These are phyloP conservation scores for Sesamia nonagrioides DNA, from an alignment of 1,140 invertebrate species.

Conservation along the genomic window DNA sequence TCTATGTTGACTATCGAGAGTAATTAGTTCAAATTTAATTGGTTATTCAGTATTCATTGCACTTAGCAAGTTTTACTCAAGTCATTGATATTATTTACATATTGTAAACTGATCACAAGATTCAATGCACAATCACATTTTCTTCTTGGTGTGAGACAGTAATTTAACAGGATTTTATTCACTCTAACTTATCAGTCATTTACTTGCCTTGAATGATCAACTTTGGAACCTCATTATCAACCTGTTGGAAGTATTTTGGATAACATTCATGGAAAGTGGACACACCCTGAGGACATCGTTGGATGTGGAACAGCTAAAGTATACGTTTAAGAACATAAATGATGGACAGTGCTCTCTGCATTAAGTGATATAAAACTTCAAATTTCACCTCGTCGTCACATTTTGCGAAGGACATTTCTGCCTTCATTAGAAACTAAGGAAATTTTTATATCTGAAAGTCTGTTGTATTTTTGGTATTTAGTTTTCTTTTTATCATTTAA, in stretches of 20 bases:
- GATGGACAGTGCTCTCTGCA: too few relatives aligned
- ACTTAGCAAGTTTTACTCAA: not conserved
- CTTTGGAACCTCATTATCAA: not conserved
- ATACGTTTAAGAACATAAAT: too few relatives aligned
- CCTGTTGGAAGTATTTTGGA: not conserved
- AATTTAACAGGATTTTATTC: not conserved
- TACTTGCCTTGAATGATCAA: not conserved
- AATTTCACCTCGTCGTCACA: too few relatives aligned
- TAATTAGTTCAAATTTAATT: constrained; percentile 11
- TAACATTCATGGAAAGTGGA: not conserved
- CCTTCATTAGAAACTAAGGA: too few relatives aligned
- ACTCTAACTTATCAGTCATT: not conserved
- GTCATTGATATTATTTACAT: not conserved
- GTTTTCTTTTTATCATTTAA: too few relatives aligned
- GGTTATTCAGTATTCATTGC: constrained; percentile 31
- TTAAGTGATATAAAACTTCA: not conserved
- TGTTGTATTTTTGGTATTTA: too few relatives aligned
- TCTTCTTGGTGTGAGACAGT: not conserved
- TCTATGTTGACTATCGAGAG: constrained; percentile 31
- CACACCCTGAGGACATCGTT: not conserved
- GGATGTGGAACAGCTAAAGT: not conserved
- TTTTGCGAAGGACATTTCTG: too few relatives aligned
- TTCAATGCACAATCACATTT: constrained; percentile 4
- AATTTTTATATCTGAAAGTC: too few relatives aligned
- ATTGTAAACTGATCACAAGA: not conserved